Evolutionary conservation across 2,113 vertebrate genomes (phyloP), one percentile per base, ranked within the genome.

Genomic region (Passer montanus): DNA sequence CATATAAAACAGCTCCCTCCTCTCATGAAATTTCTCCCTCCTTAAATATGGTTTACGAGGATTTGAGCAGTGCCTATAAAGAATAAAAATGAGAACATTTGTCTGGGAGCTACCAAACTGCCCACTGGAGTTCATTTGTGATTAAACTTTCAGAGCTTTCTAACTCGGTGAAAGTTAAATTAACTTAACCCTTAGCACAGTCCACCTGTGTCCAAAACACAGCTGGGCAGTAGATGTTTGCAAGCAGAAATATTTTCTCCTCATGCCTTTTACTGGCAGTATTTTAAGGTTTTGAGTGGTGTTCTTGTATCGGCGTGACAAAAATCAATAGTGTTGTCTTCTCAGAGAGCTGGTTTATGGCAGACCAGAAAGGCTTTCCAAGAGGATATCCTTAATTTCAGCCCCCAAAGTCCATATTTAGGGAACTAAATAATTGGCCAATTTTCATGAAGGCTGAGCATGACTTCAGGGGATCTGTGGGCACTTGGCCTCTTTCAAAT

Each of bases 1-100:
- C 59, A 37, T 90, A 92, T 91, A 88, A 79, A 95, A 24, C 58
- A 76, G 86, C 87, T 89, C 73, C 55, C 91, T 87, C 93, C 91
- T 60, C 74, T 87, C 55, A 3, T 75, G 87, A 95, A 87, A 95
- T 82, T 86, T 84, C 84, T 93, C 46, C 35, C 66, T 96, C 79
- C 35, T 96, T 97, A 80, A 96, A 95, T 95, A 83, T 77, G 50
- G 58, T 93, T 97, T 95, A 93, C 10, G 81, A 94, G 56, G 73
- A 84, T 96, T 90, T 92, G 81, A 69, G 72, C 78, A 63, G 69
- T 90, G 39, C 52, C 59, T 91, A 84, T 94, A 88, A 93, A 91
- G 82, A 96, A 93, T 91, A 87, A 82, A 95, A 98, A 97, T 85
- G 73, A 97, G 84, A 88, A 84, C 41, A 44, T 94, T 96, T 95